Conservation (phyloP, 2,888 invertebrate genomes). For the Drosophila ezoana region DNA sequence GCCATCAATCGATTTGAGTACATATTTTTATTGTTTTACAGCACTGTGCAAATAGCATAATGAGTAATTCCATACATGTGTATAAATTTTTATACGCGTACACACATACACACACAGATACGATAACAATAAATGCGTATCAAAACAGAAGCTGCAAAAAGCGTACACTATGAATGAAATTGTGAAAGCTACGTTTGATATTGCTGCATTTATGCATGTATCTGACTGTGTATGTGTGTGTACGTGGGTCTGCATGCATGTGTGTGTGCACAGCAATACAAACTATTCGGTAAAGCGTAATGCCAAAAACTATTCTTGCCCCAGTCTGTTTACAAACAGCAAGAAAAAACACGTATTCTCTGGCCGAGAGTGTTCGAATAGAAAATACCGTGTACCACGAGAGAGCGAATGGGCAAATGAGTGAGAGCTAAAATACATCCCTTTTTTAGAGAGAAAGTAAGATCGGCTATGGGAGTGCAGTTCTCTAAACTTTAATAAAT, state of each 20-base stretch:
- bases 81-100: not conserved
- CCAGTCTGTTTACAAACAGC: slow-evolving; percentile 70
- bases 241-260: not conserved
- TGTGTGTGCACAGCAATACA: slow-evolving; percentile 8
- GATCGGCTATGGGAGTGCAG: no score
- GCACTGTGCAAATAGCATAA: slow-evolving; percentile 29
- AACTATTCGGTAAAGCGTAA: slow-evolving; percentile 42
- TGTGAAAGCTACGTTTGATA: slow-evolving; percentile 68
- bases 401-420: not conserved
- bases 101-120: slow-evolving; percentile 14
- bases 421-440: no score
- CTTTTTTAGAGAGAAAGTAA: no score
- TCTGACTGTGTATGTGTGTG: slow-evolving; percentile 8
- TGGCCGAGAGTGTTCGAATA: not conserved
- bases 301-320: slow-evolving; percentile 47
- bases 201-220: slow-evolving; percentile 16
- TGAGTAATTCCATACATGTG: slow-evolving; percentile 11
- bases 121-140: slow-evolving; percentile 51
- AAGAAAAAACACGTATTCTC: slow-evolving; percentile 7
- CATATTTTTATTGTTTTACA: slow-evolving; percentile 15
- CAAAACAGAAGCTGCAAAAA: slow-evolving; percentile 57
- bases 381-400: not conserved
- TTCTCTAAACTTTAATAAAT: no score
- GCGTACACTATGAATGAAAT: slow-evolving; percentile 62
- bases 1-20: not conserved